Conservation (phyloP, 2,888 invertebrate species). For the Xylocampa areola region DNA sequence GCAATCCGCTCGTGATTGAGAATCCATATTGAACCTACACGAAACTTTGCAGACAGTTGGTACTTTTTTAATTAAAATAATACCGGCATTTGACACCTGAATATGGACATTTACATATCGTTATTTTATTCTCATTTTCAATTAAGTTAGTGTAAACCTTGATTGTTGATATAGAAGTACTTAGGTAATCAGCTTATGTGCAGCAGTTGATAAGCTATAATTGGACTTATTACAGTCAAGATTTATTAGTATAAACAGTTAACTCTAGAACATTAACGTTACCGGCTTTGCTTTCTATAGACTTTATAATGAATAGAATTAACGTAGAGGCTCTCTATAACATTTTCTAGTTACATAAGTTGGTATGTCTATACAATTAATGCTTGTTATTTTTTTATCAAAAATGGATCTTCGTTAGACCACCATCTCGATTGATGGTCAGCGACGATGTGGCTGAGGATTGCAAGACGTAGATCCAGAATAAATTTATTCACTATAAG, state of each 20-base stretch:
- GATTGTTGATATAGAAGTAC: constrained; percentile 14
- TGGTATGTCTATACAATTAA: constrained; percentile 2
- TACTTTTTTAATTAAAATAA: constrained; percentile 47
- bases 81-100: constrained; percentile 25
- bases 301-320: constrained; percentile 39
- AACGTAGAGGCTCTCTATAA: constrained; percentile 13
- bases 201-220: constrained; percentile 22
- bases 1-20: constrained; percentile 80
- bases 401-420: too few relatives aligned
- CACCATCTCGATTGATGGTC: too few relatives aligned
- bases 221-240: constrained; percentile 29
- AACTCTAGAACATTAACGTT: constrained; percentile 23
- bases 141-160: background rate
- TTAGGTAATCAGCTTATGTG: constrained; percentile 5
- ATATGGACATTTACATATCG: constrained; percentile 1
- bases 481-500: too few relatives aligned
- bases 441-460: too few relatives aligned
- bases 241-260: constrained; percentile 47
- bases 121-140: background rate
- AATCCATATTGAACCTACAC: constrained; percentile 84
- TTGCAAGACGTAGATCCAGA: too few relatives aligned
- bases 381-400: too few relatives aligned
- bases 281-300: constrained; percentile 43
- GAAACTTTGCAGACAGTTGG: constrained; percentile 51
- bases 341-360: constrained; percentile 35